A percentile compares a stretch with the other conserved stretches of the same genome.
Conservation (phyloP, 2,113 vertebrate species). For the Cervus canadensis region DNA sequence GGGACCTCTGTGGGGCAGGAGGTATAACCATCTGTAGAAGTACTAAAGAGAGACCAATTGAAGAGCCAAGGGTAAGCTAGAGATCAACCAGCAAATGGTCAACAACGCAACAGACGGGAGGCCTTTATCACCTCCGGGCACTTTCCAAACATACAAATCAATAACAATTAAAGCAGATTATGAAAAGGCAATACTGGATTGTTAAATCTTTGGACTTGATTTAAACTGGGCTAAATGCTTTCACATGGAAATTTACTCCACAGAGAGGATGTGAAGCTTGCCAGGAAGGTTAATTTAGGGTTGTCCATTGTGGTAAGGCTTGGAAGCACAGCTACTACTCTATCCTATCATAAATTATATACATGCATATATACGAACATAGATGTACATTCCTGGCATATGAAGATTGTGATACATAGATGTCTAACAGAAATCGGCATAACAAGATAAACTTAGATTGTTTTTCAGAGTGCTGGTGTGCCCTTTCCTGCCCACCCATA, state of each 20-base stretch:
- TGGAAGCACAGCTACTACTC: constrained; percentile 36
- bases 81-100: neutral
- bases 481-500: constrained; percentile 34
- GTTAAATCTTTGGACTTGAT: constrained; percentile 70
- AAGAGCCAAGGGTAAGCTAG: neutral
- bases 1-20: constrained; percentile 8
- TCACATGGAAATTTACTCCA: constrained; percentile 7
- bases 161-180: constrained; percentile 79
- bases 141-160: constrained; percentile 62
- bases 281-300: constrained; percentile 5
- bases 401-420: neutral
- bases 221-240: constrained; percentile 62
- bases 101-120: neutral
- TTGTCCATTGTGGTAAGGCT: neutral
- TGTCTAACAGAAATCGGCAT: neutral
- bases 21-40: neutral
- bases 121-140: constrained; percentile 32
- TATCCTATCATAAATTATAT: constrained; percentile 34
- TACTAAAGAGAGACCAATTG: neutral
- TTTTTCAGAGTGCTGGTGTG: constrained; percentile 10
- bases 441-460: neutral
- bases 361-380: neutral
- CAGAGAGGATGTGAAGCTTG: neutral
- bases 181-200: constrained; percentile 76
- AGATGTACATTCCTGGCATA: neutral